Evolutionary conservation across 1,140 invertebrate genomes (phyloP).

Genomic region (Thaumatotibia leucotreta): DNA sequence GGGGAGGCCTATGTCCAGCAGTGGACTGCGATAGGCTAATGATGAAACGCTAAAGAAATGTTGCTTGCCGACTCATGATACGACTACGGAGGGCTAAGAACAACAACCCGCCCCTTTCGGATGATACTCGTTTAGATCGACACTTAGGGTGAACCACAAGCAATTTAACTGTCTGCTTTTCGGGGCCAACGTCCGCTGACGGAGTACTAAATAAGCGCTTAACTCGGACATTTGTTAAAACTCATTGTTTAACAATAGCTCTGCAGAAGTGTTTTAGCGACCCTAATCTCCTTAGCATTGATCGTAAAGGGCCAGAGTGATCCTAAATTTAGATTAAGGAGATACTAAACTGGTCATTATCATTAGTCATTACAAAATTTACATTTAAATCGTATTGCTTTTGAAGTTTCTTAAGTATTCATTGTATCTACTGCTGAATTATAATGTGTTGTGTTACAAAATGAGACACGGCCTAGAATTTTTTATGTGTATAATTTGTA

Average conservation of each 20-base stretch:
- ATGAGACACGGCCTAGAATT: no score
- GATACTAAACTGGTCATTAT: background rate
- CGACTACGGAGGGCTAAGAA: slow-evolving; percentile 7
- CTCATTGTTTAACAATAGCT: slow-evolving; percentile 3
- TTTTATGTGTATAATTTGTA: no score
- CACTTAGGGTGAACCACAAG: slow-evolving; percentile 8
- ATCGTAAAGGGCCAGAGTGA: background rate
- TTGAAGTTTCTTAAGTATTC: no score
- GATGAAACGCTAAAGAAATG: no score
- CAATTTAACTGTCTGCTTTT: slow-evolving; percentile 13
- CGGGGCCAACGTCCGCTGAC: background rate
- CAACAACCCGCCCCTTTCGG: slow-evolving; percentile 6
- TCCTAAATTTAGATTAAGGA: background rate
- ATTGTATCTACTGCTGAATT: no score
- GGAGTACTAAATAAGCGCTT: background rate
- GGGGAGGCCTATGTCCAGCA: no score
- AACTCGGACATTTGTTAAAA: background rate
- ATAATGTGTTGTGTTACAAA: no score
- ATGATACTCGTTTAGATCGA: slow-evolving; percentile 10
- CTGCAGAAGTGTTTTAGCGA: background rate
- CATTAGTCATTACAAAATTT: background rate
- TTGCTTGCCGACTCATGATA: no score
- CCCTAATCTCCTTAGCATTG: background rate
- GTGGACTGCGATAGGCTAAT: no score
- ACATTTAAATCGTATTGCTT: background rate